phyloP scores from a whole-genome alignment of 2,113 vertebrate genomes.

The Laticauda laticaudata region DNA sequence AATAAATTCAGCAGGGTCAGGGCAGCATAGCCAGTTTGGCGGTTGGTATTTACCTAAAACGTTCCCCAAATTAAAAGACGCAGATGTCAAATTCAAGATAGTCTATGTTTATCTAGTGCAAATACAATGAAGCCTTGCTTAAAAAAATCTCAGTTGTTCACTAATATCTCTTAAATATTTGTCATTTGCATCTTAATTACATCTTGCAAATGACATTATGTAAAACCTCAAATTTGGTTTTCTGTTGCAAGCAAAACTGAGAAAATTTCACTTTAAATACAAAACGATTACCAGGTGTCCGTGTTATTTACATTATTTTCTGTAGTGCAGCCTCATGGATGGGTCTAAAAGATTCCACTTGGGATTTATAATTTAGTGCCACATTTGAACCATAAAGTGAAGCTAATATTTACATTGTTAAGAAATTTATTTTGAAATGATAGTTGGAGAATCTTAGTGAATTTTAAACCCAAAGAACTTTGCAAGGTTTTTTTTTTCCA shows the following conservation, averaged over 20 bases:
- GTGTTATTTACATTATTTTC: background rate
- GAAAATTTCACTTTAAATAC: background rate
- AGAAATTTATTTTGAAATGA: background rate
- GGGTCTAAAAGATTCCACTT: background rate
- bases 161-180: background rate
- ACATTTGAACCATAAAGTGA: background rate
- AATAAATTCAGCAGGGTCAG: background rate
- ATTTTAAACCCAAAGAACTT: background rate
- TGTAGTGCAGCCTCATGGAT: background rate
- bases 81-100: background rate
- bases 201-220: background rate
- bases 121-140: background rate
- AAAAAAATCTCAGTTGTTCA: background rate
- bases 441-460: background rate
- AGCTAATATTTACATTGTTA: background rate
- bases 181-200: background rate
- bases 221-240: background rate
- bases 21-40: background rate
- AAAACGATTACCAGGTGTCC: background rate
- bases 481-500: background rate
- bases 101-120: background rate
- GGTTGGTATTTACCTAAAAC: background rate
- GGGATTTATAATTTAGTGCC: background rate
- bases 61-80: background rate
- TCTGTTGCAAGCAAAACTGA: background rate